Conservation (phyloP, 2,797 vertebrate species). For the Anniella stebbinsi region DNA sequence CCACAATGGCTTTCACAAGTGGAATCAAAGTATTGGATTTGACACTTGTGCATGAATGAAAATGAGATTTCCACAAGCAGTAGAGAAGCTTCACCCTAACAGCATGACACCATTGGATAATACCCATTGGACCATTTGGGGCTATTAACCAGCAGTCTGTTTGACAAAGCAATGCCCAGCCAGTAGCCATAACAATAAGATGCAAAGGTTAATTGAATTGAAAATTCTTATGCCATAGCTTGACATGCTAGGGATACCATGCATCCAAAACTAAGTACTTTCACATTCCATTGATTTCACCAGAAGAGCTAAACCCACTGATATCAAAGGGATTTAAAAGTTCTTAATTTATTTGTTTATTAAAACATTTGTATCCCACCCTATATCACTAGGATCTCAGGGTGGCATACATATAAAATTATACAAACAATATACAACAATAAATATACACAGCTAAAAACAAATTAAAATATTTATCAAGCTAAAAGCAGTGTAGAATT, state of each 20-base stretch:
- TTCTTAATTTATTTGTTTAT: no score
- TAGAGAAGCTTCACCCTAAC: not conserved
- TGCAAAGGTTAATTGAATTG: not conserved
- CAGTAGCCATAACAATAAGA: not conserved
- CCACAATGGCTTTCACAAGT: not conserved
- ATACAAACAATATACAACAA: no score
- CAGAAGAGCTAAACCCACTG: not conserved
- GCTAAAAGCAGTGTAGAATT: no score
- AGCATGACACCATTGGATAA: not conserved
- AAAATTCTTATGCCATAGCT: not conserved
- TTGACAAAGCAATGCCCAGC: not conserved
- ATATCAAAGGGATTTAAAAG: not conserved
- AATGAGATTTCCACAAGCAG: not conserved
- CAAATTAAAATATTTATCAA: no score
- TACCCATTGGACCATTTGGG: not conserved
- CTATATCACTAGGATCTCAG: no score
- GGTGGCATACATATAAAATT: no score
- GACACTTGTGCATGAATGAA: not conserved
- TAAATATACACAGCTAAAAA: no score
- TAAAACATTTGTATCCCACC: no score
- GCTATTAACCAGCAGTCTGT: not conserved
- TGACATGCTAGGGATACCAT: not conserved
- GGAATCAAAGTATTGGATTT: not conserved
- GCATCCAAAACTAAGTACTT: not conserved
- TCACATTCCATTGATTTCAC: not conserved